Conservation (phyloP, 1,140 invertebrate species). For the Drosophila triauraria region DNA sequence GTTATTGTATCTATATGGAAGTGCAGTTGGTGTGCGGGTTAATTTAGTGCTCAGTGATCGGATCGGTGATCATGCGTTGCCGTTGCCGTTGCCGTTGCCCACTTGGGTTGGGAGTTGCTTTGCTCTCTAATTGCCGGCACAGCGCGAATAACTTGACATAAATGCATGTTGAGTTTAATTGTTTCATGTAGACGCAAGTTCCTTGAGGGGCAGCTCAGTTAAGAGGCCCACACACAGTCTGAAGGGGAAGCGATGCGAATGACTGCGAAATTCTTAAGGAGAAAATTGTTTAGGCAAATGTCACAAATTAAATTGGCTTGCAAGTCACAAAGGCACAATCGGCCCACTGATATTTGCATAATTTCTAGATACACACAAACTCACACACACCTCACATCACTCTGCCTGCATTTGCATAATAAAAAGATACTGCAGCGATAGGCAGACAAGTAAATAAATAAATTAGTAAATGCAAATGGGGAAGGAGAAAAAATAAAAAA, state of each 20-base stretch:
- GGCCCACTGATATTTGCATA: constrained; percentile 76
- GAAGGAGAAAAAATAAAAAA: constrained; percentile 14
- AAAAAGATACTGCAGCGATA: constrained; percentile 55
- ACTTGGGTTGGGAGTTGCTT: constrained; percentile 25
- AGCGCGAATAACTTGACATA: constrained; percentile 81
- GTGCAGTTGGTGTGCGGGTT: constrained; percentile 30
- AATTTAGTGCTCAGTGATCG: constrained; percentile 69
- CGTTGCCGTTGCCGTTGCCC: constrained; percentile 16
- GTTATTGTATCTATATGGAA: constrained; percentile 30
- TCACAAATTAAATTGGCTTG: constrained; percentile 76
- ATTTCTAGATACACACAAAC: constrained; percentile 63
- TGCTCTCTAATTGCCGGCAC: constrained; percentile 68
- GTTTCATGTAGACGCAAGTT: constrained; percentile 77
- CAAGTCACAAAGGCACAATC: constrained; percentile 55
- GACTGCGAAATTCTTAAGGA: constrained; percentile 24
- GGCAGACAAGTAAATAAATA: constrained; percentile 63
- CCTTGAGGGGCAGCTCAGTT: constrained; percentile 34
- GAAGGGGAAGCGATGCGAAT: neutral
- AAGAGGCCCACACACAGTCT: constrained; percentile 59
- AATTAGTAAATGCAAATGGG: constrained; percentile 52
- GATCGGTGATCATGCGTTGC: constrained; percentile 54
- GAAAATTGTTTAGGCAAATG: constrained; percentile 72
- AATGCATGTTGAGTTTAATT: constrained; percentile 82
- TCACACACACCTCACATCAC: constrained; percentile 19
- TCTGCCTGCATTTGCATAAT: constrained; percentile 49